Evolutionary conservation across 2,113 vertebrate species (phyloP), one percentile per base, ranked within the genome.

Genomic region (Suncus etruscus): DNA sequence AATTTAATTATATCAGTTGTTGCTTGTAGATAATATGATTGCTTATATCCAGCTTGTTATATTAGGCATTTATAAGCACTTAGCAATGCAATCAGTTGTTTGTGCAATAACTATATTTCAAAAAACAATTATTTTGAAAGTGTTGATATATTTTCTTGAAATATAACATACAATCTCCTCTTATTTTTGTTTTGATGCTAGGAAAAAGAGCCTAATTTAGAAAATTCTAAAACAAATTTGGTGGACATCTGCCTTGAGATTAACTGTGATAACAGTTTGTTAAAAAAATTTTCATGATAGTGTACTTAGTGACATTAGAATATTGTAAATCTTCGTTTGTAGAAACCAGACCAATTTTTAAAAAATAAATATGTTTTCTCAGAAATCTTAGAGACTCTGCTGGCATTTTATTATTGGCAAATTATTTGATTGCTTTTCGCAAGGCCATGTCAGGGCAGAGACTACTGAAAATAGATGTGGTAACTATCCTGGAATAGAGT

Each of bases 1-100:
- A 95, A 94, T 93, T 88, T 95, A 94, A 95, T 95, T 96, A 86
- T 81, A 94, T 95, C 74, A 50, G 25, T 83, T 86, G 47, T 86
- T 94, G 32, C 90, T 92, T 88, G 48, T 86, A 86, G 85, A 95
- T 92, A 72, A 91, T 94, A 61, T 87, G 86, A 93, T 91, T 94
- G 87, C 76, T 89, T 91, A 69, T 79, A 86, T 94, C 90, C 54
- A 20, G 18, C 90, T 96, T 95, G 83, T 86, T 93, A 92, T 88
- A 90, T 90, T 90, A 94, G 68, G 20, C 73, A 88, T 95, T 91
- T 93, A 76, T 94, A 92, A 91, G 58, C 31, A 87, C 18, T 96
- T 94, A 96, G 47, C 61, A 31, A 8, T 91, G 9, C 48, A 93
- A 95, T 94, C 90, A 91, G 90, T 96, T 90, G 29, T 89, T 95